Evolutionary conservation across 2,888 invertebrate species (phyloP).

Genomic region (Drosophila infuscata): DNA sequence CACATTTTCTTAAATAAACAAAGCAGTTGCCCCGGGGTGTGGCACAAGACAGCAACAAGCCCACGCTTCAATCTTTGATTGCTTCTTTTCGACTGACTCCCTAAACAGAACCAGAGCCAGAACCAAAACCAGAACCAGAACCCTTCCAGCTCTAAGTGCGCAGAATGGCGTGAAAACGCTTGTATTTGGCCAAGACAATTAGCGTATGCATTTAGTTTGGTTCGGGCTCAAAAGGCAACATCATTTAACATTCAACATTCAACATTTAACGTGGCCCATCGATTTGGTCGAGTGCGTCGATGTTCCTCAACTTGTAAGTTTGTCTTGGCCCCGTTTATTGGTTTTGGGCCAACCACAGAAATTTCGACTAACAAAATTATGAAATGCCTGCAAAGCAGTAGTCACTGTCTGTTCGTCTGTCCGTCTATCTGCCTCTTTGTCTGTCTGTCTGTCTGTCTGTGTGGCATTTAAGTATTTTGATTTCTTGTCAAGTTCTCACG

Average conservation of each 20-base stretch:
- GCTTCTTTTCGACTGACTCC: constrained; percentile 58
- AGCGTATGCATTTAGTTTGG: constrained; percentile 34
- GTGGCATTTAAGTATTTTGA: constrained; percentile 48
- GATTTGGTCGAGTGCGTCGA: constrained; percentile 22
- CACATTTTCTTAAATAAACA: constrained; percentile 77
- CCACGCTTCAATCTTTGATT: constrained; percentile 69
- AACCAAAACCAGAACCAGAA: background rate
- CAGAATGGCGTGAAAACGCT: constrained; percentile 80
- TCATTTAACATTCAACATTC: constrained; percentile 32
- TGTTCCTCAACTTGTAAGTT: constrained; percentile 7
- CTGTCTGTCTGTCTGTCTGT: constrained; percentile 12
- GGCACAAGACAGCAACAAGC: constrained; percentile 49
- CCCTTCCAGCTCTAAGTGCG: constrained; percentile 49
- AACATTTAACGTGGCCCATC: background rate
- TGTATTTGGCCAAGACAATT: constrained; percentile 77
- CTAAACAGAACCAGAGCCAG: constrained; percentile 14
- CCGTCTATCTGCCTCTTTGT: constrained; percentile 1
- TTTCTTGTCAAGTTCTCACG: constrained; percentile 64
- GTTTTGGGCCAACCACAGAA: constrained; percentile 42
- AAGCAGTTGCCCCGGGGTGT: constrained; percentile 62
- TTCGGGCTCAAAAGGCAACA: constrained; percentile 26
- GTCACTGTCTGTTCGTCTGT: background rate
- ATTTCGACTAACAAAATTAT: constrained; percentile 48
- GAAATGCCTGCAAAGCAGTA: constrained; percentile 35
- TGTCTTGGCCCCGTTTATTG: constrained; percentile 27